Conservation (phyloP, 2,113 vertebrate genomes). For the Notarius quadriscutis region DNA sequence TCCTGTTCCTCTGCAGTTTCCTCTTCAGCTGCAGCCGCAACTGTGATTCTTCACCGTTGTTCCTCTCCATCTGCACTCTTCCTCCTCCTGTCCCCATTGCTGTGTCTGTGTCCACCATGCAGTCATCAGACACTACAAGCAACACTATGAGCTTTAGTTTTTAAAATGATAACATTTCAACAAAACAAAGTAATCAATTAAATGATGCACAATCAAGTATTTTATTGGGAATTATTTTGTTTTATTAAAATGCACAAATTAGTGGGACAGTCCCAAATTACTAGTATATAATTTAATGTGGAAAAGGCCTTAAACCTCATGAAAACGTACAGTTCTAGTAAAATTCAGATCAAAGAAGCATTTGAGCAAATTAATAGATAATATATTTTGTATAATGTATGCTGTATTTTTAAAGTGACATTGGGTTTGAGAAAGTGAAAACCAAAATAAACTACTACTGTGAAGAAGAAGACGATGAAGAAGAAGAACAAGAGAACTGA, state of each 20-base stretch:
- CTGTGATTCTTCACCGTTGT: constrained; percentile 80
- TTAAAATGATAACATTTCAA: not conserved
- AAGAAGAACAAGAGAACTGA: not conserved
- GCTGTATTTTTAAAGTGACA: not conserved
- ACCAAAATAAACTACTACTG: not conserved
- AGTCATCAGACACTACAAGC: constrained; percentile 71
- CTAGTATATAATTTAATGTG: not conserved
- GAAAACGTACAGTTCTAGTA: not conserved
- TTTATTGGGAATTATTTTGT: not conserved
- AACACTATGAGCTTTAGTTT: constrained; percentile 23
- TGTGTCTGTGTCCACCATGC: constrained; percentile 73
- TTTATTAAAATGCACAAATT: not conserved
- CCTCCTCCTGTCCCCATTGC: constrained; percentile 64
- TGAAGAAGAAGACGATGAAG: not conserved
- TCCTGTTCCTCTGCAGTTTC: constrained; percentile 84
- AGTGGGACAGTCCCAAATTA: not conserved
- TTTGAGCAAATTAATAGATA: not conserved
- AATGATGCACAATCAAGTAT: not conserved
- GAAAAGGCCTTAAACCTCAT: not conserved
- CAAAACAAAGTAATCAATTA: not conserved
- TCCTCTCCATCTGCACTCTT: constrained; percentile 68
- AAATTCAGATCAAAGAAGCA: not conserved
- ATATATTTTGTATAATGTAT: not conserved
- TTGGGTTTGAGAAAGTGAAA: not conserved
- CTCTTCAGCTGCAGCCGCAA: constrained; percentile 84